Conservation (phyloP, 92 coral and sea anemone genomes). For the Zoanthus solanderi region DNA sequence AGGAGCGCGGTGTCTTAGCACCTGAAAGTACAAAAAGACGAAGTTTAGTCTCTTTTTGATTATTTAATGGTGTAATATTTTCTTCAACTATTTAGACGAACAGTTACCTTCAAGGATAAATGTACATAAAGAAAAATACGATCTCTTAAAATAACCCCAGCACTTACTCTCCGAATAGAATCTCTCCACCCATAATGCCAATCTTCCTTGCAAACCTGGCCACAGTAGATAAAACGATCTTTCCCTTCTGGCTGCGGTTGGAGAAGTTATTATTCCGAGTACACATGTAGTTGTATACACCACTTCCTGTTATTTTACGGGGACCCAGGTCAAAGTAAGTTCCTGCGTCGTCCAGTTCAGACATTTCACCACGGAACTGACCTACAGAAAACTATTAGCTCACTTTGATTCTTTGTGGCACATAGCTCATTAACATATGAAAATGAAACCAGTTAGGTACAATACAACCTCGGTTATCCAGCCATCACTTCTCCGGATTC, state of each 20-base stretch:
- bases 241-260: slow-evolving; percentile 96
- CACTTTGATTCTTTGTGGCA: too few relatives aligned
- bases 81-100: too few relatives aligned
- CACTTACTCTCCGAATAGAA: slow-evolving; percentile 82
- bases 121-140: background rate
- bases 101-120: too few relatives aligned
- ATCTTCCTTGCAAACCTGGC: slow-evolving; percentile 68
- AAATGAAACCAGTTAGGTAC: too few relatives aligned
- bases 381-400: slow-evolving; percentile 38
- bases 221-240: slow-evolving; percentile 74
- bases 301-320: slow-evolving; percentile 86
- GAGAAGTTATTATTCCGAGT: slow-evolving; percentile 98
- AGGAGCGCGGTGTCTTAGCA: too few relatives aligned
- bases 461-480: too few relatives aligned
- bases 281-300: slow-evolving; percentile 93
- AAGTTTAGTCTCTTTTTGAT: too few relatives aligned
- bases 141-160: background rate
- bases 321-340: slow-evolving; percentile 96
- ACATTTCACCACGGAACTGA: slow-evolving; percentile 98
- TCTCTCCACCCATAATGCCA: slow-evolving; percentile 86
- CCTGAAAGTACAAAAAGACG: too few relatives aligned
- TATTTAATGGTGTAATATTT: too few relatives aligned
- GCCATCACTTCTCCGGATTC: too few relatives aligned
- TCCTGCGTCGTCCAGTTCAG: slow-evolving; percentile 98
- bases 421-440: too few relatives aligned